phyloP scores from a whole-genome alignment of 2,888 invertebrate genomes.

The Agriopis aurantiaria region DNA sequence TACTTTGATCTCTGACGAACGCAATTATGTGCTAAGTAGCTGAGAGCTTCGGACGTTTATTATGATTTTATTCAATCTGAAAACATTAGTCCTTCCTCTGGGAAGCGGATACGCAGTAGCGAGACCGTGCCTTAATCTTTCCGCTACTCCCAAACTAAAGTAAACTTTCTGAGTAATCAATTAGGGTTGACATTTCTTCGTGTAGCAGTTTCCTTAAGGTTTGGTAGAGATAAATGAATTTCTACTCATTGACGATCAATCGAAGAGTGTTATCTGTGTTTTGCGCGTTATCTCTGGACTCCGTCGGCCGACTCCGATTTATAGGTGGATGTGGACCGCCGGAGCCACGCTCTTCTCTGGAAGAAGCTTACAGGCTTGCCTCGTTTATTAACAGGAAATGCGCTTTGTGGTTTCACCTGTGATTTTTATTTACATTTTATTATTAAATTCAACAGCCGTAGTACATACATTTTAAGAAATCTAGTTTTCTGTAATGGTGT shows the following conservation, averaged over 20 bases:
- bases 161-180: constrained; percentile 26
- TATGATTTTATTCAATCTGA: constrained; percentile 35
- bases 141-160: constrained; percentile 41
- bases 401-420: neutral
- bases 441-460: too few relatives aligned
- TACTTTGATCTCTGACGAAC: constrained; percentile 38
- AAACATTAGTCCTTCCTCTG: constrained; percentile 32
- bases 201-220: constrained; percentile 46
- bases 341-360: neutral
- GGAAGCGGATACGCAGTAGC: constrained; percentile 46
- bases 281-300: constrained; percentile 70
- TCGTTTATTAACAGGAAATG: neutral
- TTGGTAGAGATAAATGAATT: constrained; percentile 82
- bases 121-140: constrained; percentile 60
- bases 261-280: constrained; percentile 79
- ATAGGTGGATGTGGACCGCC: constrained; percentile 27
- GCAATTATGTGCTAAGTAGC: constrained; percentile 38
- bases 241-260: constrained; percentile 84
- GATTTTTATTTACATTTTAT: too few relatives aligned
- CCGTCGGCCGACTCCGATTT: constrained; percentile 24
- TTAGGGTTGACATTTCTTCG: constrained; percentile 49
- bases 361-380: constrained; percentile 2
- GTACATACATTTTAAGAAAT: too few relatives aligned
- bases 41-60: constrained; percentile 29
- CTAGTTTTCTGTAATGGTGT: too few relatives aligned